phyloP scores from a whole-genome alignment of 2,797 vertebrate genomes.

The Acropternis orthonyx region DNA sequence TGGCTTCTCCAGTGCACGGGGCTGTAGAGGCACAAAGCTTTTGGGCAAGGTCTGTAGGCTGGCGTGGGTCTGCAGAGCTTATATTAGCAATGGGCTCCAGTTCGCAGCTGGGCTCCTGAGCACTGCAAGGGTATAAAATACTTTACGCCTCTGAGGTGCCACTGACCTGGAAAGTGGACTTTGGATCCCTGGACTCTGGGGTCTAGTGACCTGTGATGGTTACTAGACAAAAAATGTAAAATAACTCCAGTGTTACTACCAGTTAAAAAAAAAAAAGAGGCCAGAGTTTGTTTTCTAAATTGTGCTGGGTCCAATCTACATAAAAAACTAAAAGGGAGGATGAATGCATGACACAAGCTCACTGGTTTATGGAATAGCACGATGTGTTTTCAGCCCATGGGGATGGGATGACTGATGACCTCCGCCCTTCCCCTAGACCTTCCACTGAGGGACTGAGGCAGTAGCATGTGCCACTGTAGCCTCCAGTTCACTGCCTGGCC shows the following conservation, averaged over 20 bases:
- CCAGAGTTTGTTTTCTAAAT: background rate
- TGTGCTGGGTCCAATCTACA: background rate
- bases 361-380: background rate
- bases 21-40: fast-evolving
- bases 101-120: background rate
- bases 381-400: background rate
- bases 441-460: background rate
- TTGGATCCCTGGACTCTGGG: background rate
- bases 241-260: background rate
- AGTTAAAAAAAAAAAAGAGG: background rate
- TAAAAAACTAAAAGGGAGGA: background rate
- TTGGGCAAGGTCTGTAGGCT: background rate
- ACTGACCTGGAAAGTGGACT: background rate
- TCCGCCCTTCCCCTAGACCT: background rate
- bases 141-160: background rate
- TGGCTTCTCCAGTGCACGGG: fast-evolving
- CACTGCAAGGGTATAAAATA: background rate
- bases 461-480: fast-evolving
- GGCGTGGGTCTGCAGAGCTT: fast-evolving
- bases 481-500: background rate
- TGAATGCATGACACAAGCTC: background rate
- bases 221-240: background rate
- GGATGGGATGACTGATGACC: background rate
- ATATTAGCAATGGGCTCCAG: fast-evolving
- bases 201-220: background rate